phyloP scores from a whole-genome alignment of 2,888 invertebrate genomes.

The Acrobasis repandana region DNA sequence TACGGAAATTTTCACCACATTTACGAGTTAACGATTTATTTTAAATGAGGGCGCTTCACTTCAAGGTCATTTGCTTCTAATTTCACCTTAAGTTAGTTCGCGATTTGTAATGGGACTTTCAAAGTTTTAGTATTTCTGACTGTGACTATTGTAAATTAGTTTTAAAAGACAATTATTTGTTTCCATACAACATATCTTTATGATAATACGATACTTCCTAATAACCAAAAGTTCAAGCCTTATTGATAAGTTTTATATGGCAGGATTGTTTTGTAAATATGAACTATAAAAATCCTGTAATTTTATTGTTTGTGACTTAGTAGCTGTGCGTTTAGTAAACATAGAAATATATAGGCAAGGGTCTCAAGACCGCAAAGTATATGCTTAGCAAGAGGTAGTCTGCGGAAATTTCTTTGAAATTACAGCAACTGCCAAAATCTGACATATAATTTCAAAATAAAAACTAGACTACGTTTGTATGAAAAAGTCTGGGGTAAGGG shows the following conservation, averaged over 20 bases:
- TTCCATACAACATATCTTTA: neutral
- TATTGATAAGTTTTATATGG: neutral
- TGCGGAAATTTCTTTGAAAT: no score
- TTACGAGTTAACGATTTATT: no score
- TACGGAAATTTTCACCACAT: no score
- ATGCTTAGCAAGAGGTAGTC: no score
- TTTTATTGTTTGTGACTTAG: neutral
- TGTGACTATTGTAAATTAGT: neutral
- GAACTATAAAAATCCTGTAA: neutral
- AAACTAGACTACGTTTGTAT: no score
- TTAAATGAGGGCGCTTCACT: no score
- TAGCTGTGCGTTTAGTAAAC: neutral
- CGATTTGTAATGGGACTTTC: no score
- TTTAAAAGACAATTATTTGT: neutral
- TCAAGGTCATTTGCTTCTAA: no score
- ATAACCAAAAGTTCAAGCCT: neutral
- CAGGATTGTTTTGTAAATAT: conserved; percentile 5
- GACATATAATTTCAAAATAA: no score
- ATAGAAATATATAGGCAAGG: neutral
- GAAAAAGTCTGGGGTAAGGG: no score
- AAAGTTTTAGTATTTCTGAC: neutral
- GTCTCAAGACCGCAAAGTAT: neutral
- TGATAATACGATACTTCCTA: neutral
- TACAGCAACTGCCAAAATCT: no score
- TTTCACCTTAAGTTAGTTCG: no score